Evolutionary conservation across 2,113 vertebrate genomes (phyloP).

Genomic region (Pundamilia nyererei): DNA sequence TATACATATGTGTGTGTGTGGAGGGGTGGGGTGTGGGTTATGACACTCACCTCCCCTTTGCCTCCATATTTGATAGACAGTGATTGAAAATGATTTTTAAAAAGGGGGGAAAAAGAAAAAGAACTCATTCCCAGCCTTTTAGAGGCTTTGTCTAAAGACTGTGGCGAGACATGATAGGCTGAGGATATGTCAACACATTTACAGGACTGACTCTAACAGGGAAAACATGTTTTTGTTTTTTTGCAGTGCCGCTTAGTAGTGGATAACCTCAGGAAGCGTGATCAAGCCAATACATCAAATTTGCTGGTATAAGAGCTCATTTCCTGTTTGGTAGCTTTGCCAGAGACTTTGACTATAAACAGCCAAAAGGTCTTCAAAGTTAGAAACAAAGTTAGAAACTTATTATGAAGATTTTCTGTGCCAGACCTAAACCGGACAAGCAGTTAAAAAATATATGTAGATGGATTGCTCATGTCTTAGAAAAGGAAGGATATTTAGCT

Average conservation of each 20-base stretch:
- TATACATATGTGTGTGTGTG: neutral
- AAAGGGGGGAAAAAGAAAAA: fast-evolving
- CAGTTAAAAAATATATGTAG: neutral
- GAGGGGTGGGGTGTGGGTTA: neutral
- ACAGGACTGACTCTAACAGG: neutral
- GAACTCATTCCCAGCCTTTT: neutral
- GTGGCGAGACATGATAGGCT: neutral
- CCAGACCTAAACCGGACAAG: neutral
- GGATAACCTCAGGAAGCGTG: neutral
- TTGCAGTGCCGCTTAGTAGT: neutral
- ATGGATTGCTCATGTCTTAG: neutral
- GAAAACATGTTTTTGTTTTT: neutral
- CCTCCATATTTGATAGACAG: neutral
- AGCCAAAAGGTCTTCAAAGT: neutral
- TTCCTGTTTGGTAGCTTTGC: neutral
- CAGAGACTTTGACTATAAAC: neutral
- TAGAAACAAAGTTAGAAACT: neutral
- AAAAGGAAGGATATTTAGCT: neutral
- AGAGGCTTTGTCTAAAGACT: neutral
- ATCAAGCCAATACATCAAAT: neutral
- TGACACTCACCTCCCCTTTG: neutral
- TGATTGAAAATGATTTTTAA: neutral
- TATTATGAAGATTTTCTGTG: neutral
- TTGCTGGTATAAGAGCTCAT: neutral
- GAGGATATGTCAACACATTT: neutral